phyloP scores from a whole-genome alignment of 2,888 invertebrate species.

The Aporophyla lueneburgensis region DNA sequence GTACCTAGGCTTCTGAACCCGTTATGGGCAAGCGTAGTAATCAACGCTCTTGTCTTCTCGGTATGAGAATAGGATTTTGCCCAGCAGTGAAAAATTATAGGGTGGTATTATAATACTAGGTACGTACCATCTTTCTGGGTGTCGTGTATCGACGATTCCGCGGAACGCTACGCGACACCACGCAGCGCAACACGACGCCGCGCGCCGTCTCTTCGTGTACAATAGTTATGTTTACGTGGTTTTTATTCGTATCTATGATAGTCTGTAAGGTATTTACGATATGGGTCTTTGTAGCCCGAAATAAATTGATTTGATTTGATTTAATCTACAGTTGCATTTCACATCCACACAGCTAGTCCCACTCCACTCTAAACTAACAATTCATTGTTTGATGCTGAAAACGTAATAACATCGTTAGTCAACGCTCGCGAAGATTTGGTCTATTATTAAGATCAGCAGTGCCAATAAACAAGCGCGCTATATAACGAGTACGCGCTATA shows the following conservation, averaged over 20 bases:
- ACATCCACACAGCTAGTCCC: conserved; percentile 6
- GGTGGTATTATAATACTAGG: too few species aligned
- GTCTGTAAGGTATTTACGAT: too few species aligned
- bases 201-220: too few species aligned
- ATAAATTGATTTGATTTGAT: too few species aligned
- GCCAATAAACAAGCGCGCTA: conserved; percentile 65
- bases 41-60: not conserved
- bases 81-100: too few species aligned
- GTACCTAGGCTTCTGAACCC: not conserved
- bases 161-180: too few species aligned
- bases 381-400: conserved; percentile 43
- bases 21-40: not conserved
- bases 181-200: too few species aligned
- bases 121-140: too few species aligned
- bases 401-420: conserved; percentile 57
- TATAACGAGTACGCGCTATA: conserved; percentile 60
- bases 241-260: too few species aligned
- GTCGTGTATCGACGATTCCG: too few species aligned
- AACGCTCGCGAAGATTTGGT: conserved; percentile 48
- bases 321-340: not conserved
- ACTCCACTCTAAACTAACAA: conserved; percentile 1
- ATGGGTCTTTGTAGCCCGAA: too few species aligned
- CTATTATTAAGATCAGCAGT: conserved; percentile 56
- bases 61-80: not conserved
- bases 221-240: too few species aligned